A percentile compares a stretch with the other conserved stretches of the same genome.
These are phyloP conservation scores for Drosophila hamatofila DNA, from an alignment of 2,888 invertebrate genomes.

Conservation along the genomic window DNA sequence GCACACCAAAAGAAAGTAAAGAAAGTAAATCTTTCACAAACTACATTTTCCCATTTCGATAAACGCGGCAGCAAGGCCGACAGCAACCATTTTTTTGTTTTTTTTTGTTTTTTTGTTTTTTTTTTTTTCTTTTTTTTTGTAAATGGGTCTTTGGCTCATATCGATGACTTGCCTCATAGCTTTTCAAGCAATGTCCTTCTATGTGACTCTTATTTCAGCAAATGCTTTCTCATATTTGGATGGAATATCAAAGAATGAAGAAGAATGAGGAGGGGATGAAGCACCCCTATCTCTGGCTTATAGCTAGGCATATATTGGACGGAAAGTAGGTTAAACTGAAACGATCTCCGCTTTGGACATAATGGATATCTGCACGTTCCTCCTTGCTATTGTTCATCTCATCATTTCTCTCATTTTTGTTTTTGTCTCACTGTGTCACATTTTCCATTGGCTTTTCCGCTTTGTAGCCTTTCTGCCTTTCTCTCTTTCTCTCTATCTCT, in stretches of 20 bases:
- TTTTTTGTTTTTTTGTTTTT: not conserved
- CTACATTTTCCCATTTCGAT: conserved; percentile 16
- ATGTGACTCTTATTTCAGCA: not conserved
- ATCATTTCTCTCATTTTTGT: not conserved
- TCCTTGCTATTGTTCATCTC: not conserved
- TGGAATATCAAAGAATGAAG: not conserved
- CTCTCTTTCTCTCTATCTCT: not conserved
- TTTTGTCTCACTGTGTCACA: not conserved
- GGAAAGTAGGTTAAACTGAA: not conserved
- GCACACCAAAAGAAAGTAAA: conserved; percentile 32
- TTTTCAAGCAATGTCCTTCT: not conserved
- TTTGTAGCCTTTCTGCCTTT: not conserved
- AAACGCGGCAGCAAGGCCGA: not conserved
- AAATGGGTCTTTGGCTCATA: not conserved
- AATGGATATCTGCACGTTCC: not conserved
- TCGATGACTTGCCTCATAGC: not conserved
- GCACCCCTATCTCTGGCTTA: not conserved
- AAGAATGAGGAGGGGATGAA: not conserved
- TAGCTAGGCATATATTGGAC: not conserved
- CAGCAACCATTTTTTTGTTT: not conserved
- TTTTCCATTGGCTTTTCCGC: not conserved
- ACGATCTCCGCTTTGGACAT: too few species aligned
- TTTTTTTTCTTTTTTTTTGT: not conserved
- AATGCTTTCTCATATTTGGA: not conserved
- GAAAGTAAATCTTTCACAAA: conserved; percentile 36